Evolutionary conservation across 2,797 vertebrate genomes (phyloP).

Genomic region (Silurus aristotelis): DNA sequence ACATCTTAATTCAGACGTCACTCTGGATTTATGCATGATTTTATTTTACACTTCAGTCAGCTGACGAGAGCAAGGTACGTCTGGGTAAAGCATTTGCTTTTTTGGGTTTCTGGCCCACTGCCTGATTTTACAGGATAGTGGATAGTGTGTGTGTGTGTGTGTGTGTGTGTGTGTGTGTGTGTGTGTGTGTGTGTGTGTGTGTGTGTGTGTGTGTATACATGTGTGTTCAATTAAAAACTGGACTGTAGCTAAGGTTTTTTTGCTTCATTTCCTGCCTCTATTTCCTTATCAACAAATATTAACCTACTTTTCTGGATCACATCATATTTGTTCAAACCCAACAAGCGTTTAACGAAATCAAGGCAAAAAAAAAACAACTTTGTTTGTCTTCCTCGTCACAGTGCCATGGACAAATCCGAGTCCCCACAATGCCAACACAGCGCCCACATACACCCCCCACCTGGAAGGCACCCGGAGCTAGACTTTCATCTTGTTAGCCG

Average conservation of each 20-base stretch:
- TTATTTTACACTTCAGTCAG: constrained; percentile 36
- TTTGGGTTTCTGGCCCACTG: neutral
- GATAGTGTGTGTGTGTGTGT: neutral
- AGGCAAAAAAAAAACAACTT: neutral
- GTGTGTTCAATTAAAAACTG: constrained; percentile 49
- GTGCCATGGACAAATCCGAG: constrained; percentile 1
- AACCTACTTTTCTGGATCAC: constrained; percentile 23
- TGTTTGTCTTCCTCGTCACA: neutral
- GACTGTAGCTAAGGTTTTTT: constrained; percentile 37
- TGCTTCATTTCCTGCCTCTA: constrained; percentile 27
- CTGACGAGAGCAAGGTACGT: neutral
- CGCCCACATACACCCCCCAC: neutral
- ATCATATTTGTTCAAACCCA: constrained; percentile 15
- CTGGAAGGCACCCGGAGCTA: constrained; percentile 9
- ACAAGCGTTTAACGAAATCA: constrained; percentile 8
- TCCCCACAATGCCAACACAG: neutral
- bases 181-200: neutral
- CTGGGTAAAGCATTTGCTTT: neutral
- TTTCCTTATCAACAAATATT: constrained; percentile 32
- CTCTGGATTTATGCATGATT: constrained; percentile 64
- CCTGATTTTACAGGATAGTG: neutral
- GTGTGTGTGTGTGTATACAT: neutral
- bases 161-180: neutral
- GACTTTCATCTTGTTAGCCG: constrained; percentile 63
- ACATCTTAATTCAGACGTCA: constrained; percentile 61